A percentile compares a stretch with the other conserved stretches of the same genome.
phyloP scores from a whole-genome alignment of 1,140 invertebrate genomes.

The Microplitis demolitor region DNA sequence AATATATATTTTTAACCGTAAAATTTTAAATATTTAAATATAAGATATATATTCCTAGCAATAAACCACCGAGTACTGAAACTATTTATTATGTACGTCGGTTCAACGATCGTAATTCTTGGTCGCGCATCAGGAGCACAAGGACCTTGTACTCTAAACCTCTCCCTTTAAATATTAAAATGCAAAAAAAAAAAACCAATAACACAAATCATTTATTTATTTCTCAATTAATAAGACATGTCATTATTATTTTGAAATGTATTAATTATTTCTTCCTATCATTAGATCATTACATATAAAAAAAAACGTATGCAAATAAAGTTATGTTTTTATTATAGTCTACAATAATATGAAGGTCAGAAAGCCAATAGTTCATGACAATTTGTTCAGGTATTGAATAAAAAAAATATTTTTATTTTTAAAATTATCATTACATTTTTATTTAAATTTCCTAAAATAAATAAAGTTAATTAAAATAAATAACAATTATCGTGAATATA shows the following conservation, averaged over 20 bases:
- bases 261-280: not conserved
- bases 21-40: too few relatives aligned
- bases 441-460: not conserved
- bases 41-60: not conserved
- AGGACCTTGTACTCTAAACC: not conserved
- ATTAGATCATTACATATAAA: too few relatives aligned
- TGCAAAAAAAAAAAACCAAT: not conserved
- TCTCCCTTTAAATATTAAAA: not conserved
- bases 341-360: too few relatives aligned
- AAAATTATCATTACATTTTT: too few relatives aligned
- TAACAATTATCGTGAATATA: not conserved
- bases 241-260: not conserved
- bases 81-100: not conserved
- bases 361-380: too few relatives aligned
- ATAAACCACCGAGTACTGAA: not conserved
- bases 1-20: too few relatives aligned
- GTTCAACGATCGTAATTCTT: constrained; percentile 8
- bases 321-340: too few relatives aligned
- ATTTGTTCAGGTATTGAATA: too few relatives aligned
- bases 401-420: too few relatives aligned
- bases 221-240: not conserved
- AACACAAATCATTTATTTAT: too few relatives aligned
- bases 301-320: too few relatives aligned
- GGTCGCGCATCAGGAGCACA: constrained; percentile 11
- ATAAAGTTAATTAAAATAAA: not conserved